Evolutionary conservation across 2,797 vertebrate genomes (phyloP), one percentile per base, ranked within the genome.

Genomic region (Notolepis coatsorum): DNA sequence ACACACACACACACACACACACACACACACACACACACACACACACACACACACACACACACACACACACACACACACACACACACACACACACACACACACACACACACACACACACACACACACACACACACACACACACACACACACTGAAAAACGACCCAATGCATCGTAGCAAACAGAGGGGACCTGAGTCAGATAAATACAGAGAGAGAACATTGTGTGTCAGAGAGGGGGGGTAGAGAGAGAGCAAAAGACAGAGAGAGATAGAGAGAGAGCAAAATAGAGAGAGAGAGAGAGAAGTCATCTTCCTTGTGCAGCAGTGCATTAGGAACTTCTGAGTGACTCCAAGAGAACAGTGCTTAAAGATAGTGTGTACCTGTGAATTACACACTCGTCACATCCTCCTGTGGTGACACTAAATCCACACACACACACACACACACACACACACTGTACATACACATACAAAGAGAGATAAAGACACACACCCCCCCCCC

Each of bases 261-360:
- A 64, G 43, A 49, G 64, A 30, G 49, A 60, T 25, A 49, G 15
- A 10, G n/a, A 49, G 46, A 49, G 5, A 27, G 12, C n/a, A 28
- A 59, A 21, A 43, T 10, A 56, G 25, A 45, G 66, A 59, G 24
- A 54, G 1, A 1, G 20, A 61, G 49, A 58, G 53, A 69, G n/a
- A n/a, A n/a, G 60, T 58, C 53, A 72, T 77, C 76, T 80, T 65
- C 65, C 72, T 77, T 27, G 3, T 66, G 69, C 68, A 76, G n/a
- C 81, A 73, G 62, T 62, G 77, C 75, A 79, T 71, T 76, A 60
- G 61, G 5, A 55, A 45, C 28, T 52, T 25, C 20, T 31, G 20
- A 45, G 13, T 28, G 24, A 20, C 27, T 30, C 7, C 45, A 51
- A 50, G 67, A 53, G 50, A 73, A 52, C 24, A 38, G 52, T 12